Evolutionary conservation across 2,113 vertebrate species (phyloP), one percentile per base, ranked within the genome.

Genomic region (Chrysochloris asiatica): DNA sequence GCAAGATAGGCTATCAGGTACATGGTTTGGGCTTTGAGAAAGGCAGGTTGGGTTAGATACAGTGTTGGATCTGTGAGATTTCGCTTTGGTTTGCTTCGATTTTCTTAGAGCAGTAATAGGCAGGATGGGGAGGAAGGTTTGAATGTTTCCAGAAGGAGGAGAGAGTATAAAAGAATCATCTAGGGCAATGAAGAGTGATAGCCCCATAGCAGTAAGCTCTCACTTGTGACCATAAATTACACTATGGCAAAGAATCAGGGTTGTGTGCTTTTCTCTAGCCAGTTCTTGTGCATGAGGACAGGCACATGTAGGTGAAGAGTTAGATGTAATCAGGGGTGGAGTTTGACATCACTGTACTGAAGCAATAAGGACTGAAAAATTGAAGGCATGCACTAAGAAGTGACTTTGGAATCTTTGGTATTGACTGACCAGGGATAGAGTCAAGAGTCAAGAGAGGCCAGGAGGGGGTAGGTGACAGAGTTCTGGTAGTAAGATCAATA

Each of bases 101-200:
- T 92, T 82, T 78, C 92, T 65, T 59, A 65, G 41, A n/a, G 72
- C 28, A 59, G 45, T 26, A 54, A 56, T 6, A 75, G 48, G 82
- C 78, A 54, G 17, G 41, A 81, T 38, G 9, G 33, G 13, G 54
- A 80, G 41, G 54, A 93, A 84, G 48, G 12, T 4, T 26, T 8
- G 9, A 45, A 13, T 59, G n/a, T 72, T 90, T 84, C n/a, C 73
- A 72, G 92, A 28, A 78, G 45, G 19, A 77, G 22, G 26, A 28
- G n/a, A 56, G 0, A 1, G 6, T n/a, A 30, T n/a, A 67, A 80
- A 83, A 81, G 30, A 75, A 30, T 3, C 56, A 28, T 2, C 65
- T 8, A 71, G 30, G 63, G 63, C 17, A 61, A 0, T 5, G 14
- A n/a, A 52, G 45, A 69, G 45, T 13, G 48, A 36, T 1, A 6